These are phyloP conservation scores for Agonopterix subpropinquella DNA, from an alignment of 2,888 invertebrate species.

Conservation along the genomic window DNA sequence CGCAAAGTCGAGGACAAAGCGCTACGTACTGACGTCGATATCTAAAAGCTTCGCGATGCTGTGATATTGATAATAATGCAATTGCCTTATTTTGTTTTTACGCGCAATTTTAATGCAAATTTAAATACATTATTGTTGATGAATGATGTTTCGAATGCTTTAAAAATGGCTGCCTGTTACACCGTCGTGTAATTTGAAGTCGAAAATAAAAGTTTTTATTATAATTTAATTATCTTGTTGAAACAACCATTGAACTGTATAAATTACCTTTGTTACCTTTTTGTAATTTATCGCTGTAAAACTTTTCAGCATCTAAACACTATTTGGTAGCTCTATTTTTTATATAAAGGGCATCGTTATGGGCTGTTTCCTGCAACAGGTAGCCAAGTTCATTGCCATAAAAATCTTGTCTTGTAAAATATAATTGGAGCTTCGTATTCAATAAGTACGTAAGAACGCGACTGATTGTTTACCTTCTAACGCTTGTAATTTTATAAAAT, in stretches of 20 bases:
- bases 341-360: too few species aligned
- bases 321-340: too few species aligned
- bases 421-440: constrained; percentile 38
- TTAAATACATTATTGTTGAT: not conserved
- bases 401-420: not conserved
- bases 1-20: constrained; percentile 1
- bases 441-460: constrained; percentile 30
- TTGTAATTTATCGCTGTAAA: too few species aligned
- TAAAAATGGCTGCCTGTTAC: not conserved
- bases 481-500: not conserved
- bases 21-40: constrained; percentile 14
- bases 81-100: constrained; percentile 36
- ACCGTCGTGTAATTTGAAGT: not conserved
- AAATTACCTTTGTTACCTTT: too few species aligned
- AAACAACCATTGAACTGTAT: too few species aligned
- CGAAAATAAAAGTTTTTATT: too few species aligned
- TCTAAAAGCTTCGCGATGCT: constrained; percentile 29
- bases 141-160: not conserved
- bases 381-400: not conserved
- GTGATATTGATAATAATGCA: constrained; percentile 44
- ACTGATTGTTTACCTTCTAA: constrained; percentile 37
- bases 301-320: too few species aligned
- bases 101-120: constrained; percentile 6
- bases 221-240: too few species aligned
- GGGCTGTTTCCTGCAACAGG: too few species aligned